Evolutionary conservation across 35 echinoderm and acorn worm species (phyloP).

Genomic region (Nesometra sesokonis): DNA sequence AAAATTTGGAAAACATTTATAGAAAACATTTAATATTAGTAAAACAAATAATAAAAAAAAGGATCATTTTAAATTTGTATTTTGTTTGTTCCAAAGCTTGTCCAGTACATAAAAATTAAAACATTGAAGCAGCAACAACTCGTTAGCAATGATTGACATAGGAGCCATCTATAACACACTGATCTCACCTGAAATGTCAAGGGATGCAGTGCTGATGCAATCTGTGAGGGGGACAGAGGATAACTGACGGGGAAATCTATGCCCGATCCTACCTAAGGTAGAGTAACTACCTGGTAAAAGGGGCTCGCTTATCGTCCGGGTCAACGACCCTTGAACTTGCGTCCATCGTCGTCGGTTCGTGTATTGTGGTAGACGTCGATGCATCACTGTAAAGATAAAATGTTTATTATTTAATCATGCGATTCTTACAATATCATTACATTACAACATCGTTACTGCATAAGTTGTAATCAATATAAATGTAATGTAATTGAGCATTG

Average conservation of each 20-base stretch:
- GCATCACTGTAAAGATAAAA: background rate
- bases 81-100: background rate
- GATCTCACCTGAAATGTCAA: background rate
- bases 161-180: background rate
- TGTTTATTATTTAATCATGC: background rate
- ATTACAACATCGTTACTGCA: too few relatives aligned
- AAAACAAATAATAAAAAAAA: background rate
- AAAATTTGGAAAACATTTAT: too few relatives aligned
- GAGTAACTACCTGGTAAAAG: background rate
- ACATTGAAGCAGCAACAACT: background rate
- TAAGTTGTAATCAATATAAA: too few relatives aligned
- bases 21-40: too few relatives aligned
- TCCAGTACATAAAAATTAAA: background rate
- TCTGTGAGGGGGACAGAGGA: background rate
- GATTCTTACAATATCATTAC: too few relatives aligned
- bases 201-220: background rate
- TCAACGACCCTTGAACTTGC: background rate
- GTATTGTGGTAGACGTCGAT: background rate
- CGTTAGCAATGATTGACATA: background rate
- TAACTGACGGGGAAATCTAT: background rate
- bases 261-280: background rate
- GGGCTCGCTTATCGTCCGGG: background rate
- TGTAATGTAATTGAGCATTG: too few relatives aligned
- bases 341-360: background rate
- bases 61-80: background rate